phyloP scores from a whole-genome alignment of 2,113 vertebrate genomes.

The Gymnocephalus cernua region DNA sequence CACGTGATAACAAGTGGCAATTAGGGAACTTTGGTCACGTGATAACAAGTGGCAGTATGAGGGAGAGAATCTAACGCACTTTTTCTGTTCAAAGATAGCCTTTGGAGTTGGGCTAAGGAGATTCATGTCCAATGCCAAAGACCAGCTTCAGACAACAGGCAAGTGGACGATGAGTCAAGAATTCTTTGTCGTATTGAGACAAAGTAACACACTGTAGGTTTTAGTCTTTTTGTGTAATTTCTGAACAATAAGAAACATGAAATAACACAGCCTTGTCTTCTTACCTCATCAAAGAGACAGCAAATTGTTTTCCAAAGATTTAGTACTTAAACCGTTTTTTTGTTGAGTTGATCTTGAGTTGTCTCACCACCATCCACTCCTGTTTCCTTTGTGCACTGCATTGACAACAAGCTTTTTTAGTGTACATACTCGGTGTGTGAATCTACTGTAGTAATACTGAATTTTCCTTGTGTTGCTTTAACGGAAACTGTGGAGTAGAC shows the following conservation, averaged over 20 bases:
- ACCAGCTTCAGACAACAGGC: neutral
- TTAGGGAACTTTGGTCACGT: neutral
- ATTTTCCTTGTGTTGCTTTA: constrained; percentile 16
- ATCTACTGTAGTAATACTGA: neutral
- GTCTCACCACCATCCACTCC: neutral
- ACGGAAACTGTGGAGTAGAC: neutral
- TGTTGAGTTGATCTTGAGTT: neutral
- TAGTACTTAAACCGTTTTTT: neutral
- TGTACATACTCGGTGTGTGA: neutral
- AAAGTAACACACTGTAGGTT: neutral
- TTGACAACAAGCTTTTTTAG: neutral
- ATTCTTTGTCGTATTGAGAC: neutral
- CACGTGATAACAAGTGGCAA: neutral
- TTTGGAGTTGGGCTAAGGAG: neutral
- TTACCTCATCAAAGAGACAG: neutral
- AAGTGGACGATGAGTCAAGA: neutral
- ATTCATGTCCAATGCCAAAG: neutral
- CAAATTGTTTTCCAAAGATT: neutral
- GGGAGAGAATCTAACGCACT: neutral
- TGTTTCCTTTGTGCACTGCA: neutral
- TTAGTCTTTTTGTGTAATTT: neutral
- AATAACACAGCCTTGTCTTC: neutral
- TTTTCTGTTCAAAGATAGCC: neutral
- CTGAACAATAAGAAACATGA: neutral
- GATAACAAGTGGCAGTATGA: neutral